Base-by-base conservation (phyloP, 2,888 invertebrate genomes). In the Drosophila tanythrix region DNA sequence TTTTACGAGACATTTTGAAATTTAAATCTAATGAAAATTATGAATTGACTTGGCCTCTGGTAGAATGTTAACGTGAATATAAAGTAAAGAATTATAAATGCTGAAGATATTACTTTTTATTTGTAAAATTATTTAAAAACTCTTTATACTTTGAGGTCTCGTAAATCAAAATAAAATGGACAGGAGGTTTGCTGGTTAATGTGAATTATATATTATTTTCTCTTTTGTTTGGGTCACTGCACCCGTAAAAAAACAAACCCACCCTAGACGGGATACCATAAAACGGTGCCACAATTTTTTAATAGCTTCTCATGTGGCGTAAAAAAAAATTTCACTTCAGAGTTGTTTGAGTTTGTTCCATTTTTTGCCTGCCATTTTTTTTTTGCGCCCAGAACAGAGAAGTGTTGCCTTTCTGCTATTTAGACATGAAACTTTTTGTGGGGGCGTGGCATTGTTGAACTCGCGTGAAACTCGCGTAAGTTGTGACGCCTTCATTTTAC, bases 401-500 rank as follows among this genome's bases (percentile, higher is more conserved):
- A 61, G 35, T 31, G 11, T 70, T 70, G 66, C 56, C 58, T 68
- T 70, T 75, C 75, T 63, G 74, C 62, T 70, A 59, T 66, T 75
- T 75, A 60, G 58, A 72, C 64, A 68, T 31, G 64, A 76, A 76
- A 76, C 56, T 66, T 74, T 74, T 65, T 33, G 6, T 11, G 13
- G 25, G 27, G 38, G 65, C 48, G 63, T 65, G 55, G 50, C 71
- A 56, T 53, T 63, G 64, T 53, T 43, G 63, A 65, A 38, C 50
- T 56, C 56, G 68, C 50, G 56, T 65, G 66, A 63, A 75, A 59
- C 56, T 71, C 57, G 71, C 56, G 58, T 52, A 68, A 76, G 63
- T 52, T 76, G 65, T 56, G 57, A 68, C 67, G 64, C 51, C 55
- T 62, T 33, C 33, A 46, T 46, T 63, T 46, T 59, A 60, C 36